These are phyloP conservation scores for Eugnorisma glareosa DNA, from an alignment of 2,888 invertebrate species.

Conservation along the genomic window DNA sequence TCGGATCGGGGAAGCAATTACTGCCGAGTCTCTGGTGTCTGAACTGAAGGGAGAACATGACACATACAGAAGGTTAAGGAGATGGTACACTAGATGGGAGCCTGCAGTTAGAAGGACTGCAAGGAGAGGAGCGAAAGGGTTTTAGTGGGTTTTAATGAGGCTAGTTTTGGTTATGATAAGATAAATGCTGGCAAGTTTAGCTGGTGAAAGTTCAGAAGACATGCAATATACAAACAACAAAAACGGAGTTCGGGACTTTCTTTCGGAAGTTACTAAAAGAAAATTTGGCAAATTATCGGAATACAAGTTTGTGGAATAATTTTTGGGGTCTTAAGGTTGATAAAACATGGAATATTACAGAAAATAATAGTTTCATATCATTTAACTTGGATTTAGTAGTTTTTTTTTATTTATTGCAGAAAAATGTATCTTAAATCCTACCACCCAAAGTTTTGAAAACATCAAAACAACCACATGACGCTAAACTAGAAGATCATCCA, in stretches of 20 bases:
- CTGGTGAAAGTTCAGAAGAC: not conserved
- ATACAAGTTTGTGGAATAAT: not conserved
- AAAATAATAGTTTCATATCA: not conserved
- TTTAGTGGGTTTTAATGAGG: not conserved
- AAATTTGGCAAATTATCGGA: not conserved
- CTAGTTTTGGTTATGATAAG: not conserved
- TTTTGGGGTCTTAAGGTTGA: not conserved
- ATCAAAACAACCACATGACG: not conserved
- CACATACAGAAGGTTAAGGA: slow-evolving; percentile 71
- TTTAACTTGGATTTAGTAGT: not conserved
- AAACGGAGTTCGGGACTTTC: not conserved
- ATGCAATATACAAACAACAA: not conserved
- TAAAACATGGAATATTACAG: not conserved
- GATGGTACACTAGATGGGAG: slow-evolving; percentile 61
- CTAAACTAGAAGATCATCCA: slow-evolving; percentile 20
- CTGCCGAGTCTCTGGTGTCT: slow-evolving; percentile 78
- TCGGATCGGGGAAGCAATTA: slow-evolving; percentile 82
- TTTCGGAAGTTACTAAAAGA: not conserved
- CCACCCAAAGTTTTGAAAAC: not conserved
- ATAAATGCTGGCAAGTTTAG: not conserved
- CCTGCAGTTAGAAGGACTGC: too few relatives aligned
- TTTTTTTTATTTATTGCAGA: not conserved
- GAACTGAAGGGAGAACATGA: slow-evolving; percentile 78
- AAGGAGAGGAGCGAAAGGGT: not conserved
- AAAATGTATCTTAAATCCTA: not conserved